Conservation (phyloP, 2,888 invertebrate species). For the Drosophila siamana region DNA sequence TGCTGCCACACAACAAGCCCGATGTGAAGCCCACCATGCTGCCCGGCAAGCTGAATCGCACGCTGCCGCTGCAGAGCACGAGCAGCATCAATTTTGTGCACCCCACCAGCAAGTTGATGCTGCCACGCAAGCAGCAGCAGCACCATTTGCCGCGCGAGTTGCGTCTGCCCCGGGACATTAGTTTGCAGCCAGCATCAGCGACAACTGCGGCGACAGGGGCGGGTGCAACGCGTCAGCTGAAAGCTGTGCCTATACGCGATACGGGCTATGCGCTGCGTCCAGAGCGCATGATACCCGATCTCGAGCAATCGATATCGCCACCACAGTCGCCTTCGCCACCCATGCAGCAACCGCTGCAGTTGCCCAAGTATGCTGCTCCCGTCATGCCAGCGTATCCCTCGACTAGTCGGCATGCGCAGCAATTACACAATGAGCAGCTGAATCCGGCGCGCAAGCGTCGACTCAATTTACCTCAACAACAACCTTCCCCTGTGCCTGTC, state of each 20-base stretch:
- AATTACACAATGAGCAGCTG: conserved; percentile 35
- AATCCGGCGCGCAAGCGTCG: conserved; percentile 55
- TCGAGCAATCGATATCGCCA: conserved; percentile 73
- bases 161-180: conserved; percentile 66
- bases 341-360: conserved; percentile 13
- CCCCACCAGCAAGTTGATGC: conserved; percentile 69
- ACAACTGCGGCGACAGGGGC: not conserved
- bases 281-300: conserved; percentile 77
- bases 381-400: conserved; percentile 43
- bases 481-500: conserved; percentile 52
- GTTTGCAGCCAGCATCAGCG: conserved; percentile 56
- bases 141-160: conserved; percentile 25
- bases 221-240: conserved; percentile 65
- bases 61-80: conserved; percentile 55
- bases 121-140: conserved; percentile 62
- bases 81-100: conserved; percentile 69
- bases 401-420: conserved; percentile 64
- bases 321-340: conserved; percentile 68
- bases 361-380: conserved; percentile 25
- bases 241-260: conserved; percentile 72
- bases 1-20: conserved; percentile 42
- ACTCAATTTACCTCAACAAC: conserved; percentile 30
- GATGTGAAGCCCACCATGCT: not conserved
- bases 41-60: conserved; percentile 43
- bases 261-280: conserved; percentile 77